Conservation (phyloP, 2,113 vertebrate genomes). For the Chamaea fasciata region DNA sequence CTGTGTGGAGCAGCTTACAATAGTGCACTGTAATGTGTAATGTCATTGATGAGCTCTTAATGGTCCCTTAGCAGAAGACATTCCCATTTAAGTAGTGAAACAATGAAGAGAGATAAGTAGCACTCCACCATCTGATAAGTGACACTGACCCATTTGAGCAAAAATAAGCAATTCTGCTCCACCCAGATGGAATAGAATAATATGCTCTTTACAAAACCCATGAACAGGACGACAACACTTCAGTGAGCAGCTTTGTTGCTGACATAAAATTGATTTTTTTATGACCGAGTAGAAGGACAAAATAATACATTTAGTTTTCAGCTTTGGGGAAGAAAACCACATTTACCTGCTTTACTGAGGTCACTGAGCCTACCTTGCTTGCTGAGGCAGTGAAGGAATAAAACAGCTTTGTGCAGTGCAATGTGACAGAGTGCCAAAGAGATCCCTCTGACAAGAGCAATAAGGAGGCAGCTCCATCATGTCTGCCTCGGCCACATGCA, state of each 20-base stretch:
- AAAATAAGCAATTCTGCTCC: no score
- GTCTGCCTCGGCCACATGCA: not conserved
- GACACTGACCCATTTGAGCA: no score
- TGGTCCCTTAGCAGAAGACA: no score
- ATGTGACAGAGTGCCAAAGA: not conserved
- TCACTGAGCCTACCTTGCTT: not conserved
- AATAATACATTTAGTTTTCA: not conserved
- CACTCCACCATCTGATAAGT: no score
- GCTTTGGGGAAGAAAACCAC: not conserved
- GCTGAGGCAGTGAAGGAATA: not conserved
- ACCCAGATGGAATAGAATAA: no score
- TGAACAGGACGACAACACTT: not conserved
- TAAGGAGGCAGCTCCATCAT: not conserved
- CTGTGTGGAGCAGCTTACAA: no score
- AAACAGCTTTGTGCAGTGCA: not conserved
- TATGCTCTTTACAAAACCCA: no score
- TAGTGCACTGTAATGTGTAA: no score
- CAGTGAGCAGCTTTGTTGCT: not conserved
- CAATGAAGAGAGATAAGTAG: no score
- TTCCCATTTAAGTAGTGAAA: no score
- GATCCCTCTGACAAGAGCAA: not conserved
- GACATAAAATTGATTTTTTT: not conserved
- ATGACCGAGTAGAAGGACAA: not conserved
- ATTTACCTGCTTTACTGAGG: not conserved
- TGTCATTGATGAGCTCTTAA: no score